phyloP scores from a whole-genome alignment of 2,888 invertebrate genomes.

The Eupithecia vulgata region DNA sequence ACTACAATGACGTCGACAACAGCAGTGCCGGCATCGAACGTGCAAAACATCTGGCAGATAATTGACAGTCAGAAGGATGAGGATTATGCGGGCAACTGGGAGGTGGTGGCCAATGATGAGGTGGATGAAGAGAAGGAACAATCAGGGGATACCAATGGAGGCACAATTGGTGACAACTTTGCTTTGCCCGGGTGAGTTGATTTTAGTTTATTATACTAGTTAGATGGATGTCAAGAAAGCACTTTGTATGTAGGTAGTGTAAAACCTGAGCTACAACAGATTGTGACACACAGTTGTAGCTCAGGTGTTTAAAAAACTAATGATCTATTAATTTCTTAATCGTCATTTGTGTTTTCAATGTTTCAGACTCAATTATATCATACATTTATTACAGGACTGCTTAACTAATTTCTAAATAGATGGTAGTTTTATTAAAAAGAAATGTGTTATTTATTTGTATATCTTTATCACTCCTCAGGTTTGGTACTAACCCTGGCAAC shows the following conservation, averaged over 20 bases:
- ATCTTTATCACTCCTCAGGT: conserved; percentile 59
- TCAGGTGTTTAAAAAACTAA: no score
- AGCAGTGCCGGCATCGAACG: conserved; percentile 58
- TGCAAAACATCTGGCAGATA: conserved; percentile 78
- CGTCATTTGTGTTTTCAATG: no score
- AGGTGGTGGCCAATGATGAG: conserved; percentile 59
- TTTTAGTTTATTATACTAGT: background rate
- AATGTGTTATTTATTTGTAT: conserved; percentile 17
- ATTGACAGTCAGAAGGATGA: conserved; percentile 74
- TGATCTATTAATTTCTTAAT: no score
- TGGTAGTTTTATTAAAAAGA: background rate
- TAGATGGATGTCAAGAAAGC: background rate
- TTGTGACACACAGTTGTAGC: background rate
- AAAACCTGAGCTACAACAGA: no score
- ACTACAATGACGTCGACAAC: conserved; percentile 55
- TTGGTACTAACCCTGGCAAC: conserved; percentile 69
- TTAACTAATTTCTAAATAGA: background rate
- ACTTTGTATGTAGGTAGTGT: no score
- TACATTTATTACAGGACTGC: no score
- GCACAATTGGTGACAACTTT: conserved; percentile 64
- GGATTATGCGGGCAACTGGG: conserved; percentile 65
- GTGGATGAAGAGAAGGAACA: conserved; percentile 33
- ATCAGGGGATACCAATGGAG: conserved; percentile 38
- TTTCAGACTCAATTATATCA: no score
- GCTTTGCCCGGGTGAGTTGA: conserved; percentile 72